Evolutionary conservation across 2,888 invertebrate species (phyloP), one percentile per base, ranked within the genome.

Genomic region (Archips crataeganus): DNA sequence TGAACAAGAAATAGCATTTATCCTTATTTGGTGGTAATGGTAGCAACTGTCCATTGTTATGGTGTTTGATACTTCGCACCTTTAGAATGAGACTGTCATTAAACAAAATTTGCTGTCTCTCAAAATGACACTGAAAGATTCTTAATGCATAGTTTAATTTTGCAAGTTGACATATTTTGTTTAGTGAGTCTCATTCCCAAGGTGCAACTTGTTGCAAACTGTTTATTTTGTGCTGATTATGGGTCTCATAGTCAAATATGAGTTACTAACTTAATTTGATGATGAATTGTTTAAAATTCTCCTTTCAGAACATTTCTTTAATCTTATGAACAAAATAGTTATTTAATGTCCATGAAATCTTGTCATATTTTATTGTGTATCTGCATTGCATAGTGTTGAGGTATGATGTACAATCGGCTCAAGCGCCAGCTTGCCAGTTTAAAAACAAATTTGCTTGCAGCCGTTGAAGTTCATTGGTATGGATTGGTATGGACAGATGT

Each of bases 261-360:
- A 64, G 63, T 64, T 51, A 36, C n/a, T 51, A 34, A 49, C 49
- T 34, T 64, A 36, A 64, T 65, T 51, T 51, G 51, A 39, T 36
- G 23, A 23, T n/a, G n/a, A 10, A 51, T 65, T 36, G 15, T 34
- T 49, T 65, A n/a, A 49, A 36, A 13, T 51, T 65, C 9, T 51
- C 51, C 8, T 13, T 45, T 61, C 36, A 34, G 11, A 34, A 47
- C 51, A 39, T 32, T 36, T 23, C 65, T 51, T 45, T 57, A 70
- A 54, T 13, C 57, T 34, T 39, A 59, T 64, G 67, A 59, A 73
- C 68, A 73, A 63, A 71, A 57, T 68, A 63, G 36, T 72, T 68
- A 63, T 42, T 64, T 59, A 63, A 63, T 42, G 15, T 66, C 15
- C 10, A 73, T 63, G 63, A 68, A 73, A 39, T 64, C 42, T 68